These are phyloP conservation scores for Craniophora ligustri DNA, from an alignment of 2,888 invertebrate species.

Conservation along the genomic window DNA sequence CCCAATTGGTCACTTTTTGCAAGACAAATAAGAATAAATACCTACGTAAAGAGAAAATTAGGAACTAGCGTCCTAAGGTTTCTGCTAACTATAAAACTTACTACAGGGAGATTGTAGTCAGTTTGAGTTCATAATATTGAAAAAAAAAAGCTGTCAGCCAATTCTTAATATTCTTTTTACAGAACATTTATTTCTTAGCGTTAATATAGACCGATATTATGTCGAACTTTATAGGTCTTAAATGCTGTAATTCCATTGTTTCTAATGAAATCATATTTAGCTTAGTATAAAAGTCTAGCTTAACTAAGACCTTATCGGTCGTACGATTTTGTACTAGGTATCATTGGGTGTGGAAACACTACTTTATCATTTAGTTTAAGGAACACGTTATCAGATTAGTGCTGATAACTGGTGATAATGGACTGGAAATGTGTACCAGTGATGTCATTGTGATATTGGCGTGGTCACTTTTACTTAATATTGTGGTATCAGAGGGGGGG, in stretches of 20 bases:
- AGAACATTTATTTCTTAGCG: too few relatives aligned
- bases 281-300: constrained; percentile 5
- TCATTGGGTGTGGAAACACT: constrained; percentile 39
- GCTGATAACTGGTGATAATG: constrained; percentile 45
- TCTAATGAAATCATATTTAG: constrained; percentile 2
- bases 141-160: too few relatives aligned
- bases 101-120: too few relatives aligned
- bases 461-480: background rate
- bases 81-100: too few relatives aligned
- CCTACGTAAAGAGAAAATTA: too few relatives aligned
- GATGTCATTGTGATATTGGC: constrained; percentile 41
- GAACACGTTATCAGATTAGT: constrained; percentile 49
- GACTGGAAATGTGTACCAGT: constrained; percentile 41
- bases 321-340: constrained; percentile 22
- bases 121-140: too few relatives aligned
- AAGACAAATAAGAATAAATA: too few relatives aligned
- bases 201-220: too few relatives aligned
- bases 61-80: too few relatives aligned
- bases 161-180: too few relatives aligned
- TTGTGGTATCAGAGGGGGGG: background rate
- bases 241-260: background rate
- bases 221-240: too few relatives aligned
- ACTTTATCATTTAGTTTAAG: constrained; percentile 42
- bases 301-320: constrained; percentile 20
- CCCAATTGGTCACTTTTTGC: too few relatives aligned